Conservation (phyloP, 2,888 invertebrate genomes). For the Drosophila formosana region DNA sequence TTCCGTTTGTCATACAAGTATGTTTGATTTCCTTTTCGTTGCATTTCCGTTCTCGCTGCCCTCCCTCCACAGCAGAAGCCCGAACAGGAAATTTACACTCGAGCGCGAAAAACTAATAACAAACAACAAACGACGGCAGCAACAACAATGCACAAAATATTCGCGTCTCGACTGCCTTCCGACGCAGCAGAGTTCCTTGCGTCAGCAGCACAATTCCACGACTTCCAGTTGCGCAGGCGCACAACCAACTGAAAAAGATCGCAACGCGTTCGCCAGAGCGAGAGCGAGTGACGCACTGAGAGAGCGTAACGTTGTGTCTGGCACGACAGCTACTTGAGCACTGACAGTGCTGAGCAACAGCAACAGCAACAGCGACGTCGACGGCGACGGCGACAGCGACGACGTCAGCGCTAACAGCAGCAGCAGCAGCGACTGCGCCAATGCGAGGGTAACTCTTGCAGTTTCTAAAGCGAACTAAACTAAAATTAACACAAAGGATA, state of each 20-base stretch:
- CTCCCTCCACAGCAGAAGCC: background rate
- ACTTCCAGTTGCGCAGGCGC: conserved; percentile 52
- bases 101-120: conserved; percentile 55
- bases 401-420: background rate
- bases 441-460: conserved; percentile 18
- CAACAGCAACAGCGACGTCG: background rate
- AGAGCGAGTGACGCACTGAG: conserved; percentile 1
- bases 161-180: conserved; percentile 25
- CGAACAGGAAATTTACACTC: conserved; percentile 68
- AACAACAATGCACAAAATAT: conserved; percentile 24
- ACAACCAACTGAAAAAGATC: conserved; percentile 33
- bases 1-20: conserved; percentile 52
- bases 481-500: background rate
- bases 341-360: conserved; percentile 34
- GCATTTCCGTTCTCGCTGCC: conserved; percentile 50
- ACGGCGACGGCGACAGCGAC: background rate
- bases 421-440: conserved; percentile 11
- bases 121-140: conserved; percentile 49
- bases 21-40: conserved; percentile 50
- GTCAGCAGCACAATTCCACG: conserved; percentile 13
- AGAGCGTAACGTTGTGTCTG: conserved; percentile 37
- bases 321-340: conserved; percentile 46
- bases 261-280: conserved; percentile 2
- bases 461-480: background rate
- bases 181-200: conserved; percentile 32